Base-by-base conservation (phyloP, 1,140 invertebrate genomes). In the Zaprionus ghesquierei region DNA sequence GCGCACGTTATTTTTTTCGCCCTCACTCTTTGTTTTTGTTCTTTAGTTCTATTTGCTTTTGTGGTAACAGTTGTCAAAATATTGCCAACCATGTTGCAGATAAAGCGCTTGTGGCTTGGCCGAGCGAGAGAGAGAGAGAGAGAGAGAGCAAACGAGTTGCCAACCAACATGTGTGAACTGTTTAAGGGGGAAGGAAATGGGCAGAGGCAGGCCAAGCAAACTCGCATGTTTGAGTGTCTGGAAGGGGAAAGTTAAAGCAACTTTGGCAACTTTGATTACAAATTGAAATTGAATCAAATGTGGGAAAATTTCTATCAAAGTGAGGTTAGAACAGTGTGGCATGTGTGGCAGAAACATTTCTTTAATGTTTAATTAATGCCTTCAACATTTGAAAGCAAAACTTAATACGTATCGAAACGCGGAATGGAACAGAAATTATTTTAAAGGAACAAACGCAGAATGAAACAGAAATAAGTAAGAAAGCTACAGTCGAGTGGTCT, bases 11-110 rank as follows among this genome's bases (percentile, higher is more conserved):
- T 64, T 49, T 58, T 76, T 27, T 29, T 12, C 18, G n/a, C 20
- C 15, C 4, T 41, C 15, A 6, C 27, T 4, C 2, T 15, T 25
- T 60, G 70, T 75, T 79, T 63, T 82, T 62, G 68, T 76, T 66
- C 75, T 62, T 71, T 75, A 62, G 70, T 82, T 79, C 61, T 65
- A 69, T 70, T 69, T 79, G 75, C 81, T 87, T 86, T 79, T 87
- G 82, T 65, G 84, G 84, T 79, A 89, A 89, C 82, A 87, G 84
- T 87, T 87, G 82, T 87, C 82, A 87, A 89, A 89, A 87, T 89
- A 87, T 89, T 79, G 79, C 65, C 62, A 70, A 77, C 76, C 73
- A 69, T 50, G 63, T 44, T 75, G 56, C 80, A 62, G 60, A 38
- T 51, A 51, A 62, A 62, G 60, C 31, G 59, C 49, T 27, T 51